These are phyloP conservation scores for Actenoides hombroni DNA, from an alignment of 2,113 vertebrate species.

Conservation along the genomic window DNA sequence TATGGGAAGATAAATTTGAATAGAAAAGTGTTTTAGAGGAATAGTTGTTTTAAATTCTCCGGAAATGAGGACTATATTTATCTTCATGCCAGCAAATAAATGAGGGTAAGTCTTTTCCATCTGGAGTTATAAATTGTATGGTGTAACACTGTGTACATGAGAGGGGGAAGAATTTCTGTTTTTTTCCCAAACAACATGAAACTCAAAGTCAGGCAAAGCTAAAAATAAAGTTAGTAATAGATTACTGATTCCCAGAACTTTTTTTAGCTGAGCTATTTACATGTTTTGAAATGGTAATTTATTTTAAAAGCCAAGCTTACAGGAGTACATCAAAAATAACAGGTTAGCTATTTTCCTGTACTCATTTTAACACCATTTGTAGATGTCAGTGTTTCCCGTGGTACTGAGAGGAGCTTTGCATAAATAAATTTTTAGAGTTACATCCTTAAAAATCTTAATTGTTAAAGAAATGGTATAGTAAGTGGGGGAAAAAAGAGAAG, in stretches of 20 bases:
- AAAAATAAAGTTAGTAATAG: slow-evolving; percentile 28
- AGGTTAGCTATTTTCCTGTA: neutral
- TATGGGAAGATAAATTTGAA: neutral
- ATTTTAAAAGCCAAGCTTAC: neutral
- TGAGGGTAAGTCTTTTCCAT: slow-evolving; percentile 9
- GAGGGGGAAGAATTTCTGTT: neutral
- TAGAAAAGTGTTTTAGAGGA: neutral
- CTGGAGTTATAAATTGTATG: neutral
- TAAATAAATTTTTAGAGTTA: neutral
- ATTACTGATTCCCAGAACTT: slow-evolving; percentile 29
- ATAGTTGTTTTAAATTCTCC: neutral
- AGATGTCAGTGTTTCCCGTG: neutral
- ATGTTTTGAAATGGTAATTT: neutral
- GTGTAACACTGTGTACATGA: neutral
- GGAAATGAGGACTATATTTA: slow-evolving; percentile 25
- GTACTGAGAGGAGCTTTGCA: neutral
- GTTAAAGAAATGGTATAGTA: neutral
- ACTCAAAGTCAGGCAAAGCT: neutral
- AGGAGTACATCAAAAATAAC: neutral
- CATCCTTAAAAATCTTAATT: neutral
- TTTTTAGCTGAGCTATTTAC: slow-evolving; percentile 6
- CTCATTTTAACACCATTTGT: neutral
- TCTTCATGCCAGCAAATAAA: slow-evolving; percentile 17
- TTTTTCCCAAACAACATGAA: neutral
- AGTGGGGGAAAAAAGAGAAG: neutral